Conservation (phyloP, 2,797 vertebrate genomes). For the Loriculus beryllinus region DNA sequence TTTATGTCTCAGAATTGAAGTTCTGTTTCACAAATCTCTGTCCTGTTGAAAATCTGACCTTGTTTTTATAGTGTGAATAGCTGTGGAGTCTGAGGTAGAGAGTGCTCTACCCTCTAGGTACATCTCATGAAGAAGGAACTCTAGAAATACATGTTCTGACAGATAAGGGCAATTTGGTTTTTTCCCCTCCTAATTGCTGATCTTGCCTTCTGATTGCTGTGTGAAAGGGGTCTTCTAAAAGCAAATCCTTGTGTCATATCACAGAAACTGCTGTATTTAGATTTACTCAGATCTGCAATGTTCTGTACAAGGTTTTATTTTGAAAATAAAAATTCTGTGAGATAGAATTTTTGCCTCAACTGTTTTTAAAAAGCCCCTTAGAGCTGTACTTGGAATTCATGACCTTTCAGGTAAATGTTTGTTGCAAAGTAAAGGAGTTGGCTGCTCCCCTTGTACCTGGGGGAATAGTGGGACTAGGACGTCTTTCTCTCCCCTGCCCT, state of each 20-base stretch:
- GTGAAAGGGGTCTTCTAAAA: conserved; percentile 18
- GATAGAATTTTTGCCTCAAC: conserved; percentile 16
- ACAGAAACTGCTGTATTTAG: conserved; percentile 47
- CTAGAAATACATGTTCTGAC: conserved; percentile 4
- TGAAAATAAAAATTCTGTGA: conserved; percentile 70
- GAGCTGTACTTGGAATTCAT: not conserved
- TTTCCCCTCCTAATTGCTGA: not conserved
- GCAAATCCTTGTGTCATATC: not conserved
- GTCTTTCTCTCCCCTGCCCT: not conserved
- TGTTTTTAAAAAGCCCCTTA: not conserved
- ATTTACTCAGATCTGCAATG: conserved; percentile 28
- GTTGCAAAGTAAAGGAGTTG: not conserved
- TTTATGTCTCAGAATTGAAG: not conserved
- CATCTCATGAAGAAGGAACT: conserved; percentile 22
- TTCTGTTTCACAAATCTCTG: not conserved
- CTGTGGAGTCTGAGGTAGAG: conserved; percentile 22
- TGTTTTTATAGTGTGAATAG: conserved; percentile 14
- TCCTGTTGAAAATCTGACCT: not conserved
- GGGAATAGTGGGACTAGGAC: not conserved
- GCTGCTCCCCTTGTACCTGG: not conserved
- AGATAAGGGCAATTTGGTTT: not conserved
- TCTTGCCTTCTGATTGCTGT: conserved; percentile 32
- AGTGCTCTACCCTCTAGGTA: not conserved
- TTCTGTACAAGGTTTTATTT: conserved; percentile 67
- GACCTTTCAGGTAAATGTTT: not conserved